phyloP scores from a whole-genome alignment of 2,797 vertebrate species.

The Melanotaenia trifasciata region DNA sequence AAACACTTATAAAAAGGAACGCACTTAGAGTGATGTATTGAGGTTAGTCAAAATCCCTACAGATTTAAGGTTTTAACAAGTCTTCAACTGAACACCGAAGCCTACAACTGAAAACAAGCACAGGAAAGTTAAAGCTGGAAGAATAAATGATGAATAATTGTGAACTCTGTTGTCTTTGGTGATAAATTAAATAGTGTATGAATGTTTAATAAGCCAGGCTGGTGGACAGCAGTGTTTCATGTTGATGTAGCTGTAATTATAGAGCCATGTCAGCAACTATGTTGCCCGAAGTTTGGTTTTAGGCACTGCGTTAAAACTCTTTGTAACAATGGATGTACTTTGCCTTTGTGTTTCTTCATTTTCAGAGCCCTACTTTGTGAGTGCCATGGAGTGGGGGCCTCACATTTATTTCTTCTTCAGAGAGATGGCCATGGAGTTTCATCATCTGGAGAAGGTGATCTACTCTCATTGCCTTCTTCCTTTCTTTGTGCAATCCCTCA shows the following conservation, averaged over 20 bases:
- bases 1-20: conserved; percentile 33
- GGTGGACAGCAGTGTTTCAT: conserved; percentile 36
- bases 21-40: conserved; percentile 49
- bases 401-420: conserved; percentile 99
- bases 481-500: background rate
- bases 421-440: conserved; percentile 98
- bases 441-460: conserved; percentile 94
- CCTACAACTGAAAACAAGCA: conserved; percentile 37
- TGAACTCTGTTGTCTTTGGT: conserved; percentile 58
- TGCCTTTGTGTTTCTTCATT: conserved; percentile 23
- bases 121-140: conserved; percentile 51
- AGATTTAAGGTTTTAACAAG: conserved; percentile 49
- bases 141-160: conserved; percentile 72
- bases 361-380: conserved; percentile 96
- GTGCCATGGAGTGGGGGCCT: conserved; percentile 92
- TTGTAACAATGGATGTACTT: conserved; percentile 5
- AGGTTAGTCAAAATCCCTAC: conserved; percentile 52
- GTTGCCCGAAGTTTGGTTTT: background rate
- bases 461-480: background rate
- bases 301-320: background rate
- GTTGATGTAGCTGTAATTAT: conserved; percentile 61
- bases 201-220: conserved; percentile 67
- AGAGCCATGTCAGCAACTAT: conserved; percentile 35
- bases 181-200: conserved; percentile 69
- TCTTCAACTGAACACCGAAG: conserved; percentile 12